A percentile compares a stretch with the other conserved stretches of the same genome.
Evolutionary conservation across 2,888 invertebrate species (phyloP).

Genomic region (Agrochola lota): DNA sequence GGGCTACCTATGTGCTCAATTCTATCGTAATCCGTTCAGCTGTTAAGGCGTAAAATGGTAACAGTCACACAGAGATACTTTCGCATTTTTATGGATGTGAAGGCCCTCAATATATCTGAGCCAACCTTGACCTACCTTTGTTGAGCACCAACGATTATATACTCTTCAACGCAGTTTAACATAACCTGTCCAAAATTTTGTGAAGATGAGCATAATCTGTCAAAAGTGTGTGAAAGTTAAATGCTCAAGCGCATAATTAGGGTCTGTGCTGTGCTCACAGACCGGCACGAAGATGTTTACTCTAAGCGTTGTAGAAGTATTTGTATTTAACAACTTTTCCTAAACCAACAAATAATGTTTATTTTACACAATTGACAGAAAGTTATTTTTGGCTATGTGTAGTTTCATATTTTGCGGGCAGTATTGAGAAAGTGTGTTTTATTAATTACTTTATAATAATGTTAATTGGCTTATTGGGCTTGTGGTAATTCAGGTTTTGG

Average conservation of each 20-base stretch:
- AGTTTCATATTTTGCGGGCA: slow-evolving; percentile 1
- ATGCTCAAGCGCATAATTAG: slow-evolving; percentile 48
- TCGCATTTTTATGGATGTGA: no score
- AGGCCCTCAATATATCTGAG: background rate
- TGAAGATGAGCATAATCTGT: slow-evolving; percentile 42
- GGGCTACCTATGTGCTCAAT: no score
- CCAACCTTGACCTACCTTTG: background rate
- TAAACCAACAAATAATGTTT: slow-evolving; percentile 41
- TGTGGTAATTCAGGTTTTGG: slow-evolving; percentile 3
- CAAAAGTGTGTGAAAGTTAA: slow-evolving; percentile 62
- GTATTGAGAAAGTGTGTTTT: slow-evolving; percentile 26
- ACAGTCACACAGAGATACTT: no score
- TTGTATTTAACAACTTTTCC: slow-evolving; percentile 51
- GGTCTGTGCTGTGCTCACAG: slow-evolving; percentile 39
- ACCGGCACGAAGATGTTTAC: slow-evolving; percentile 27
- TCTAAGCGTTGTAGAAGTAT: slow-evolving; percentile 17
- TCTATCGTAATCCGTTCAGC: no score
- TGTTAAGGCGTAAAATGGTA: no score
- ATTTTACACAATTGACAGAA: slow-evolving; percentile 37
- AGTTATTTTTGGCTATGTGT: slow-evolving; percentile 4
- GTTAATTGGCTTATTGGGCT: slow-evolving; percentile 3
- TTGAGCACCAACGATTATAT: background rate
- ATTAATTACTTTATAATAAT: background rate
- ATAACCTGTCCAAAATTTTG: background rate
- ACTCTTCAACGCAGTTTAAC: background rate